These are phyloP conservation scores for Drosophila nigromelanica DNA, from an alignment of 1,140 invertebrate species.

Conservation along the genomic window DNA sequence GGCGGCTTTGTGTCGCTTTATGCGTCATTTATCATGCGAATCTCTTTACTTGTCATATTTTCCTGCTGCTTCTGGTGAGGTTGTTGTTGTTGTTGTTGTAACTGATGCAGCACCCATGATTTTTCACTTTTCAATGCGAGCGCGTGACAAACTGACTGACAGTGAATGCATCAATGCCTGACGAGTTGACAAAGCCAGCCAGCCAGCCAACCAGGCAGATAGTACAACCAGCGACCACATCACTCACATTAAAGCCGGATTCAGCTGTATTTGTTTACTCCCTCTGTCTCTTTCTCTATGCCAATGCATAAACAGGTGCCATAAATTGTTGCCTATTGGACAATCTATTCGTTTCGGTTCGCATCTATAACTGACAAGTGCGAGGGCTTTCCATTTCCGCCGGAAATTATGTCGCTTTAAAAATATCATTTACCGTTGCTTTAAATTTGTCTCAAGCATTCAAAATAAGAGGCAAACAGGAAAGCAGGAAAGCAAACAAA, in stretches of 20 bases:
- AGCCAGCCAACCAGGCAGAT: constrained; percentile 1
- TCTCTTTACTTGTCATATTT: constrained; percentile 69
- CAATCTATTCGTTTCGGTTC: constrained; percentile 7
- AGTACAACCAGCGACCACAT: constrained; percentile 23
- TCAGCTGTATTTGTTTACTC: neutral
- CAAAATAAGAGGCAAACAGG: neutral
- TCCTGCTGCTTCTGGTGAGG: constrained; percentile 19
- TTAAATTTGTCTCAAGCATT: neutral
- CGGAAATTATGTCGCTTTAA: constrained; percentile 48
- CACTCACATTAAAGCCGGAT: constrained; percentile 27
- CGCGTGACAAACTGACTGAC: constrained; percentile 53
- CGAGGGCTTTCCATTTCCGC: constrained; percentile 54
- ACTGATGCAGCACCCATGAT: constrained; percentile 50
- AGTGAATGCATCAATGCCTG: constrained; percentile 50
- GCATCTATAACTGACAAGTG: neutral
- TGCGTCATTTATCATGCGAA: constrained; percentile 75
- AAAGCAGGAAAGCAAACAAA: constrained; percentile 32
- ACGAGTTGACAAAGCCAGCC: constrained; percentile 34
- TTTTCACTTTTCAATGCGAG: constrained; percentile 65
- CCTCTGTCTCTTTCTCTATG: neutral
- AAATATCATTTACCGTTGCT: constrained; percentile 39
- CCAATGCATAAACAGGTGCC: neutral
- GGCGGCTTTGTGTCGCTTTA: constrained; percentile 62
- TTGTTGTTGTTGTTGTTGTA: neutral
- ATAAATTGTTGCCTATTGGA: constrained; percentile 1